phyloP scores from a whole-genome alignment of 2,797 vertebrate genomes.

The Mionectes olivaceus region DNA sequence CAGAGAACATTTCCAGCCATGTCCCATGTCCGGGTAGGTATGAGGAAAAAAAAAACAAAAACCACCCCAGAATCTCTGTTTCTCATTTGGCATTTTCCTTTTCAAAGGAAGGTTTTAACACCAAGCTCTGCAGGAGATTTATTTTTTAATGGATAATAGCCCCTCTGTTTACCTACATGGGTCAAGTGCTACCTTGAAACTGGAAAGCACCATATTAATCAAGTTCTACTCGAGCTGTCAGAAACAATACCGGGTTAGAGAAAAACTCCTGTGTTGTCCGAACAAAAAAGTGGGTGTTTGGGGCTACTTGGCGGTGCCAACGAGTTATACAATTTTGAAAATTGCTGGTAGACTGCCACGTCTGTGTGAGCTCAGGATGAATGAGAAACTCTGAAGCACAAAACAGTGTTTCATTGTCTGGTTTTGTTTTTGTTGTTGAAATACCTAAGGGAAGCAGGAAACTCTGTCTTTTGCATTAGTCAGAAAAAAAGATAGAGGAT shows the following conservation, averaged over 20 bases:
- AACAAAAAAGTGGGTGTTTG: slow-evolving; percentile 66
- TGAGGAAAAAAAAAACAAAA: fast-evolving
- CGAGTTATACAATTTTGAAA: slow-evolving; percentile 37
- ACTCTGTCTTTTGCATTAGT: slow-evolving; percentile 39
- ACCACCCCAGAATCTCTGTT: background rate
- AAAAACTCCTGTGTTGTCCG: slow-evolving; percentile 42
- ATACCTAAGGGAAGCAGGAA: slow-evolving; percentile 55
- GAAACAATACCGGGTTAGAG: slow-evolving; percentile 47
- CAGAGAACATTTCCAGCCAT: background rate
- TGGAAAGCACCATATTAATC: slow-evolving; percentile 54
- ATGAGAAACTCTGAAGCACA: slow-evolving; percentile 54
- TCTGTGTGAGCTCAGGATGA: background rate
- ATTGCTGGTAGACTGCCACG: slow-evolving; percentile 55
- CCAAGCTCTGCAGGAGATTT: slow-evolving; percentile 48
- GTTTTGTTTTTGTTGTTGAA: slow-evolving; percentile 61
- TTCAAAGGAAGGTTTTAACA: slow-evolving; percentile 50
- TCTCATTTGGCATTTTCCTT: slow-evolving; percentile 24
- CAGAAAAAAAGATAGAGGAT: slow-evolving; percentile 18
- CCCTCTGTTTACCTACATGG: slow-evolving; percentile 63
- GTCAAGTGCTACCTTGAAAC: slow-evolving; percentile 68
- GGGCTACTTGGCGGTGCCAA: slow-evolving; percentile 30
- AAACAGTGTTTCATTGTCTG: slow-evolving; percentile 63
- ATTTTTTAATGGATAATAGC: slow-evolving; percentile 61
- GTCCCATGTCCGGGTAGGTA: background rate
- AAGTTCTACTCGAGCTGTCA: slow-evolving; percentile 51